These are phyloP conservation scores for Seira musarum DNA, from an alignment of 2,888 invertebrate species.

Conservation along the genomic window DNA sequence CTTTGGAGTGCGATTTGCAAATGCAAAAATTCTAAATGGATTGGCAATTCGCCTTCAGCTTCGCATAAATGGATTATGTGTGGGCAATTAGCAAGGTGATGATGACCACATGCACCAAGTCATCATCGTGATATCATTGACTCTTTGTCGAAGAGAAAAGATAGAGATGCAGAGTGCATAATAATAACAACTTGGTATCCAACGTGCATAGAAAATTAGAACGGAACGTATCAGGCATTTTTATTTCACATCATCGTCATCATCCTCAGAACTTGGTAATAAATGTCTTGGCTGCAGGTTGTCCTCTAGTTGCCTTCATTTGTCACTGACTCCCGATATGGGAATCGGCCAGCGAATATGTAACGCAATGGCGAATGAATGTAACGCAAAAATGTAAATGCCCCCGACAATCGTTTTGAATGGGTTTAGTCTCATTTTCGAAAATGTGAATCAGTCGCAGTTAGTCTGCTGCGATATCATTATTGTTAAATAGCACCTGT, in stretches of 20 bases:
- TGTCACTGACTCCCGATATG: constrained; percentile 51
- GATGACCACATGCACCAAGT: constrained; percentile 38
- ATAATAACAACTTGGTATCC: constrained; percentile 15
- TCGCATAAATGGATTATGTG: constrained; percentile 44
- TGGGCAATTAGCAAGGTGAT: constrained; percentile 59
- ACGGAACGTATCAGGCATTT: constrained; percentile 17
- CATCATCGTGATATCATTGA: neutral
- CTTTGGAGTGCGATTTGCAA: neutral
- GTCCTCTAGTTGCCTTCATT: constrained; percentile 43
- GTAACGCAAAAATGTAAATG: constrained; percentile 18
- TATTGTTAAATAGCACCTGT: constrained; percentile 44
- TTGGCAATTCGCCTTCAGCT: constrained; percentile 31
- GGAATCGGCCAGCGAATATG: constrained; percentile 5
- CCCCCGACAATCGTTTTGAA: neutral
- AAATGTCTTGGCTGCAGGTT: constrained; percentile 29
- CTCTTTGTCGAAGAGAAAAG: neutral
- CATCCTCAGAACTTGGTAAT: too few species aligned
- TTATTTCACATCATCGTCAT: constrained; percentile 13
- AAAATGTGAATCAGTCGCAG: constrained; percentile 32
- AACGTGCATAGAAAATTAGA: constrained; percentile 7
- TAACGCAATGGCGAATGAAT: neutral
- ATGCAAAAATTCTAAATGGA: constrained; percentile 2
- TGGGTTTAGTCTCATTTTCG: neutral
- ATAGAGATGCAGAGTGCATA: neutral
- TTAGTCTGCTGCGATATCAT: neutral